These are phyloP conservation scores for Thunnus albacares DNA, from an alignment of 2,797 vertebrate genomes.

Conservation along the genomic window DNA sequence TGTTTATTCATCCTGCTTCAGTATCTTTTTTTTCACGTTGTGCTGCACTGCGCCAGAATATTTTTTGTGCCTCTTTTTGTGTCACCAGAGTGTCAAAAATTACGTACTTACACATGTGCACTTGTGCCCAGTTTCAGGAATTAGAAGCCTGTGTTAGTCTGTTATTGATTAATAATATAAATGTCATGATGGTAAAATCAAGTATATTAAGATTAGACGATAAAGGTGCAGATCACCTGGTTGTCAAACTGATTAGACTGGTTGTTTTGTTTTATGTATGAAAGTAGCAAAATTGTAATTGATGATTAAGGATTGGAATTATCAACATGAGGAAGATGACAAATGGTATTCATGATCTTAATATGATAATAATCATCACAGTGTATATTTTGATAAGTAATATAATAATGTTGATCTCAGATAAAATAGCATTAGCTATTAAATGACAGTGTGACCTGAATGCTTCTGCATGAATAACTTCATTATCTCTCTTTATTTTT, in stretches of 20 bases:
- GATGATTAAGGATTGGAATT: constrained; percentile 17
- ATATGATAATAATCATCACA: background rate
- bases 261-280: constrained; percentile 24
- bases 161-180: background rate
- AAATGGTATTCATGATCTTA: background rate
- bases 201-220: background rate
- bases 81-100: background rate
- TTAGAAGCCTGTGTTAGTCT: background rate
- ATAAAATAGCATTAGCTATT: constrained; percentile 8
- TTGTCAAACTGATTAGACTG: constrained; percentile 2
- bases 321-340: constrained; percentile 1
- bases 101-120: background rate
- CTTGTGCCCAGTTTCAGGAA: background rate
- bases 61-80: background rate
- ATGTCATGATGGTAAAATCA: background rate
- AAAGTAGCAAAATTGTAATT: background rate
- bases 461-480: constrained; percentile 14
- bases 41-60: background rate
- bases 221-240: background rate
- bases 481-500: background rate
- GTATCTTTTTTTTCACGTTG: background rate
- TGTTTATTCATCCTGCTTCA: background rate
- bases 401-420: background rate
- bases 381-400: background rate
- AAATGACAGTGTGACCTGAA: constrained; percentile 3